Evolutionary conservation across 2,113 vertebrate species (phyloP).

Genomic region (Loxodonta africana): DNA sequence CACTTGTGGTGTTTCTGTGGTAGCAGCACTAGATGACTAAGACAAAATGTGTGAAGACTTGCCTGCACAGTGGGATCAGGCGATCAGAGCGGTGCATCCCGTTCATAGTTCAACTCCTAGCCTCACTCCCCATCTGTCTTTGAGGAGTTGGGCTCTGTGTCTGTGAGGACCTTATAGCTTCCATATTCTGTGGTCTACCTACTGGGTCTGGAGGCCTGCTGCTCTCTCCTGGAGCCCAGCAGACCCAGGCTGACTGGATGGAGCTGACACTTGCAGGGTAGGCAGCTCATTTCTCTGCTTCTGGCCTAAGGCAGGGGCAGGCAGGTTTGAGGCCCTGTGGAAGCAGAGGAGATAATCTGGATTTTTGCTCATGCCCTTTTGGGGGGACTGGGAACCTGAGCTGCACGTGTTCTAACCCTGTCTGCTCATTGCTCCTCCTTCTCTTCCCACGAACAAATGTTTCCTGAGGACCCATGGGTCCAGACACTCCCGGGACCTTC

Average conservation of each 20-base stretch:
- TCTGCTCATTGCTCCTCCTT: not conserved
- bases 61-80: not conserved
- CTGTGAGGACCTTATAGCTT: not conserved
- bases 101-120: rapidly evolving
- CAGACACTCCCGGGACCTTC: not conserved
- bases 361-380: not conserved
- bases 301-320: not conserved
- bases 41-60: not conserved
- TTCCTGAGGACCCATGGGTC: not conserved
- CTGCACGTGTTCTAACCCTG: not conserved
- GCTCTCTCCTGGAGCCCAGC: not conserved
- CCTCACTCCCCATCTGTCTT: not conserved
- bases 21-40: too few relatives aligned
- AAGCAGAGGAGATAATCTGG: not conserved
- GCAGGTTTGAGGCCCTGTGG: not conserved
- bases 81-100: not conserved
- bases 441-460: not conserved
- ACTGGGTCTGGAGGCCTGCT: not conserved
- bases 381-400: not conserved
- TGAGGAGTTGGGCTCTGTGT: rapidly evolving
- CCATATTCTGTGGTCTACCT: not conserved
- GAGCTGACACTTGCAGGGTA: rapidly evolving
- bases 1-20: too few relatives aligned
- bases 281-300: not conserved
- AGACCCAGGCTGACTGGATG: not conserved